These are phyloP conservation scores for Dysidea cf. avara DNA, from an alignment of 37 sponge, comb jelly and placozoan genomes.

Conservation along the genomic window DNA sequence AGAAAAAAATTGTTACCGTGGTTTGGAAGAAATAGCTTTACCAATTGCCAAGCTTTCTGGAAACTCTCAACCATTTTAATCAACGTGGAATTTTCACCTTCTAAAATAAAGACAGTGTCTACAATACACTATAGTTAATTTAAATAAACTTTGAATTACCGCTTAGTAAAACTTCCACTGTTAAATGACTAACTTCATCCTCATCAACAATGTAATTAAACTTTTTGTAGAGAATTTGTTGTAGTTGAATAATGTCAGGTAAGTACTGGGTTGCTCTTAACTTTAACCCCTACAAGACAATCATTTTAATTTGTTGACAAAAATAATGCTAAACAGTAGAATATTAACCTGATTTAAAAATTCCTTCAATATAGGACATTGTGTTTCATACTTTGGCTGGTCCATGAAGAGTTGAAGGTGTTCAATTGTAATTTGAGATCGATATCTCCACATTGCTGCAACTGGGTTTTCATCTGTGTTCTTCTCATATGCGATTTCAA, in stretches of 20 bases:
- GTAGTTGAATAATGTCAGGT: slow-evolving; percentile 68
- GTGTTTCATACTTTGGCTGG: slow-evolving; percentile 8
- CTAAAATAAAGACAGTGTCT: too few relatives aligned
- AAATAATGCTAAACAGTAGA: too few relatives aligned
- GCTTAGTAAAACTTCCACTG: slow-evolving; percentile 48
- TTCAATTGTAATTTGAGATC: slow-evolving; percentile 55
- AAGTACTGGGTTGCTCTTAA: slow-evolving; percentile 70
- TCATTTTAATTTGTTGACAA: too few relatives aligned
- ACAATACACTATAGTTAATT: background rate
- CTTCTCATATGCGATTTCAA: too few relatives aligned
- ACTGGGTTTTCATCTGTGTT: too few relatives aligned
- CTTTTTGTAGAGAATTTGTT: slow-evolving; percentile 35
- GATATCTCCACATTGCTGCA: slow-evolving; percentile 56
- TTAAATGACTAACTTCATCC: slow-evolving; percentile 13
- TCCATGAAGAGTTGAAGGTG: slow-evolving; percentile 42
- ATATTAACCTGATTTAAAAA: slow-evolving; percentile 54
- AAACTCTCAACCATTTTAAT: slow-evolving; percentile 34
- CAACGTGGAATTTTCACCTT: too few relatives aligned
- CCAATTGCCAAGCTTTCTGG: slow-evolving; percentile 61
- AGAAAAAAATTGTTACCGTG: slow-evolving; percentile 35
- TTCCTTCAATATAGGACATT: slow-evolving; percentile 52
- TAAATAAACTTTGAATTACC: too few relatives aligned
- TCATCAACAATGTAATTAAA: slow-evolving; percentile 29
- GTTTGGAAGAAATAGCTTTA: slow-evolving; percentile 43
- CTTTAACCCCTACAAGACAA: slow-evolving; percentile 8